These are phyloP conservation scores for Phalacrocorax aristotelis DNA, from an alignment of 2,113 vertebrate genomes.

Conservation along the genomic window DNA sequence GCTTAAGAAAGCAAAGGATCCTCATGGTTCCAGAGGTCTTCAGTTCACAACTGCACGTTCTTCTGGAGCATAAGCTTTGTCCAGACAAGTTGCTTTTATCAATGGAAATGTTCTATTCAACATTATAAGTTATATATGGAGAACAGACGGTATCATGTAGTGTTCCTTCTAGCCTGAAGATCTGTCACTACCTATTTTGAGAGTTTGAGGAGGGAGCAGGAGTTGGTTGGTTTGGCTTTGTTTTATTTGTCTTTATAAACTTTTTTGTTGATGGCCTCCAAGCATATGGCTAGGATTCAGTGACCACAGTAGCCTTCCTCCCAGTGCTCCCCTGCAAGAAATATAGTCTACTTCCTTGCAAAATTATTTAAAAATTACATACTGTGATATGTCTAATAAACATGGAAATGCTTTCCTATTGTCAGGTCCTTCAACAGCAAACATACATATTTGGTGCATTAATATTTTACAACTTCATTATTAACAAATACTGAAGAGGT, in stretches of 20 bases:
- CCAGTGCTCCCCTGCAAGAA: background rate
- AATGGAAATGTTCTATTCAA: background rate
- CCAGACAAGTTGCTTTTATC: background rate
- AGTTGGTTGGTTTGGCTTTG: background rate
- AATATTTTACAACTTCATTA: background rate
- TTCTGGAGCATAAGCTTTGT: background rate
- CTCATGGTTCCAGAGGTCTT: background rate
- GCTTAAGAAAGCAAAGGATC: background rate
- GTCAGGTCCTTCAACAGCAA: background rate
- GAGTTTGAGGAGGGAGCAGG: background rate
- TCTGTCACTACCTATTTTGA: background rate
- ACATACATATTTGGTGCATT: background rate
- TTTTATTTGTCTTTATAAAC: background rate
- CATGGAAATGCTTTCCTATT: background rate
- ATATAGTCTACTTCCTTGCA: background rate
- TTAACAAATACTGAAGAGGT: background rate
- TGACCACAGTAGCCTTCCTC: background rate
- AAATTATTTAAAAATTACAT: background rate
- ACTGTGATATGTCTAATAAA: background rate
- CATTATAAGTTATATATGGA: background rate
- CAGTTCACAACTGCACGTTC: background rate
- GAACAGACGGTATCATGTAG: background rate
- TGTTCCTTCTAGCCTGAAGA: background rate
- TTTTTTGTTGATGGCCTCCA: background rate
- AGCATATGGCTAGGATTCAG: background rate